Evolutionary conservation across 2,888 invertebrate species (phyloP), one percentile per base, ranked within the genome.

Genomic region (Aphodius sticticus): DNA sequence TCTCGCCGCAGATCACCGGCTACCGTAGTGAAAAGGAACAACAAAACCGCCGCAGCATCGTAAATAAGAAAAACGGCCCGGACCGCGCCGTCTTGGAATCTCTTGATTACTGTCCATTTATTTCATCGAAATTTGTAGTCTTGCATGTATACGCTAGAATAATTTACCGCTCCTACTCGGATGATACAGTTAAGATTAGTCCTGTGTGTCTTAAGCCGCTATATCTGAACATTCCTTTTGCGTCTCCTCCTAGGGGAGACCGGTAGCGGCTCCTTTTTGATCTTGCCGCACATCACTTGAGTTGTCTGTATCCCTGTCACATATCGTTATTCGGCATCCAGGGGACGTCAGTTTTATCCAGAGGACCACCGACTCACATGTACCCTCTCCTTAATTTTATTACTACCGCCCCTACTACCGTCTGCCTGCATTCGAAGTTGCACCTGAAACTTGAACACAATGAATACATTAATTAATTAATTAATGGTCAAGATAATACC

Each of bases 41-140:
- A 53, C 53, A 53, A 53, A 53, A 53, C 53, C 9, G 12, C 53
- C 53, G 53, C 53, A 53, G 53, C 7, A 1, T 53, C 53, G 53
- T 53, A 53, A 53, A 53, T 53, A 53, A 53, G 53, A 53, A 53
- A 26, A 26, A 26, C 26, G 26, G 26, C 26, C 26, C 26, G 26
- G 26, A 5, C 53, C 9, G 53, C 53, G 53, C 26, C 26, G 53
- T 53, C 53, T 53, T 53, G 53, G 53, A 53, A 53, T 53, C 53
- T 53, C 53, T 53, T 53, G 53, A 53, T 53, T 53, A 53, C 53
- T 12, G 4, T 53, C 53, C 53, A 53, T 53, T 53, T 53, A 53
- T 53, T 53, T 53, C 53, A 53, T 53, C 53, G 53, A 53, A 38
- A 53, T 53, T 53, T 53, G 53, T 53, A 53, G 53, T 53, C 53